Percentiles rank a stretch among this genome's conserved stretches.
phyloP scores from a whole-genome alignment of 2,797 vertebrate genomes.

The Sardinella longiceps region DNA sequence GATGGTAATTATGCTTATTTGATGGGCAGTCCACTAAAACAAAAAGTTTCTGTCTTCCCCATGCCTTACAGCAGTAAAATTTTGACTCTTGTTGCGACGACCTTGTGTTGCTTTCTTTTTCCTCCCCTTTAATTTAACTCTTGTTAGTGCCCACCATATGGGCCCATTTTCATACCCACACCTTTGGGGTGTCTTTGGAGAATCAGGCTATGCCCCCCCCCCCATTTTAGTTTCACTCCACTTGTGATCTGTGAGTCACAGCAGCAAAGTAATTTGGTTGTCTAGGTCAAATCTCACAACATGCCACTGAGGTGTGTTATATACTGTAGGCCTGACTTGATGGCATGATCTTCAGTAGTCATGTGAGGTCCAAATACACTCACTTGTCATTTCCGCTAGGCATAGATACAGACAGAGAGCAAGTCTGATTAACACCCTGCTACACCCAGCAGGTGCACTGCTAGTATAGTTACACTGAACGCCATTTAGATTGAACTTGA shows the following conservation, averaged over 20 bases:
- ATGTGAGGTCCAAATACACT: too few relatives aligned
- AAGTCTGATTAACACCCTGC: too few relatives aligned
- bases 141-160: conserved; percentile 69
- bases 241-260: background rate
- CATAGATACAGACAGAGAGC: too few relatives aligned
- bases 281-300: background rate
- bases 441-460: too few relatives aligned
- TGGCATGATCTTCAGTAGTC: too few relatives aligned
- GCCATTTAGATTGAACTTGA: too few relatives aligned
- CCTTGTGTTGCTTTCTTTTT: conserved; percentile 62
- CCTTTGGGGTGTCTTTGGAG: conserved; percentile 43
- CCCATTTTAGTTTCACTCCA: background rate
- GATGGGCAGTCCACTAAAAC: conserved; percentile 88
- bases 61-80: conserved; percentile 76
- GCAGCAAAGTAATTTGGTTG: background rate
- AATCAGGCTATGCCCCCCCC: conserved; percentile 27
- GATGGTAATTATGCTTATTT: conserved; percentile 90
- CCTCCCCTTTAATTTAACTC: conserved; percentile 41
- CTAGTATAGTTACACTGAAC: too few relatives aligned
- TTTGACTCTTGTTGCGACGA: conserved; percentile 72
- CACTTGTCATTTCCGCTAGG: too few relatives aligned
- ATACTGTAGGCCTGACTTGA: too few relatives aligned
- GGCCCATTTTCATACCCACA: conserved; percentile 65
- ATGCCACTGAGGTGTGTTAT: background rate
- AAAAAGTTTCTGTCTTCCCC: conserved; percentile 77